Percentiles rank a stretch among this genome's conserved stretches.
These are phyloP conservation scores for Stichodactyla mertensii DNA, from an alignment of 64 coral and sea anemone genomes.

Conservation along the genomic window DNA sequence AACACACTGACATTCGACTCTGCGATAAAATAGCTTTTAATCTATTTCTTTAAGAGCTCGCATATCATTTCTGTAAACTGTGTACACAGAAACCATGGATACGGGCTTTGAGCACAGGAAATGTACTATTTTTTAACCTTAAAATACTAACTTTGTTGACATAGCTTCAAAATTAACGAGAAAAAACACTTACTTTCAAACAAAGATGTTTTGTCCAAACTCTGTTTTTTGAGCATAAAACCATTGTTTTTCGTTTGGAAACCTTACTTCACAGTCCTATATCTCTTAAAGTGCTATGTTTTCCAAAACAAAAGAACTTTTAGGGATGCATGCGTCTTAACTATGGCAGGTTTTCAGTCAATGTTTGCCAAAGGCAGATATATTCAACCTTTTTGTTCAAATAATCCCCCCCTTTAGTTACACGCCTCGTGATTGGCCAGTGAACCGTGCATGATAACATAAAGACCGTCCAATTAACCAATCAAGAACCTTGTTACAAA, in stretches of 20 bases:
- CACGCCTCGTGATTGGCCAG: slow-evolving; percentile 15
- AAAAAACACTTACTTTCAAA: neutral
- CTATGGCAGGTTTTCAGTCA: slow-evolving; percentile 19
- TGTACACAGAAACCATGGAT: neutral
- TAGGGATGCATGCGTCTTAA: neutral
- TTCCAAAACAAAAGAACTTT: neutral
- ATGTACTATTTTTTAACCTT: slow-evolving; percentile 2
- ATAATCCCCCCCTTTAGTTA: slow-evolving; percentile 30
- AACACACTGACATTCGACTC: neutral
- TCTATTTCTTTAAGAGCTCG: neutral
- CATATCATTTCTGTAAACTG: neutral
- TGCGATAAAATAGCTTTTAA: neutral
- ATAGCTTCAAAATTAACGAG: neutral
- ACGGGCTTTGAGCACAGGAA: neutral
- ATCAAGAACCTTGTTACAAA: slow-evolving; percentile 18
- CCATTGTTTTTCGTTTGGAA: neutral
- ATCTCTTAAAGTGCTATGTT: slow-evolving; percentile 1
- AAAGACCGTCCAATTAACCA: slow-evolving; percentile 13
- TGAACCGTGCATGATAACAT: neutral
- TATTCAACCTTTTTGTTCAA: slow-evolving; percentile 25
- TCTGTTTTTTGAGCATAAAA: neutral
- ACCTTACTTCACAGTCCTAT: slow-evolving; percentile 1
- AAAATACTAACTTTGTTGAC: slow-evolving; percentile 1
- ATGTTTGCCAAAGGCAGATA: slow-evolving; percentile 5
- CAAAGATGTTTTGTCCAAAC: neutral